Evolutionary conservation across 2,888 invertebrate species (phyloP).

Genomic region (Chrysolina oricalcia): DNA sequence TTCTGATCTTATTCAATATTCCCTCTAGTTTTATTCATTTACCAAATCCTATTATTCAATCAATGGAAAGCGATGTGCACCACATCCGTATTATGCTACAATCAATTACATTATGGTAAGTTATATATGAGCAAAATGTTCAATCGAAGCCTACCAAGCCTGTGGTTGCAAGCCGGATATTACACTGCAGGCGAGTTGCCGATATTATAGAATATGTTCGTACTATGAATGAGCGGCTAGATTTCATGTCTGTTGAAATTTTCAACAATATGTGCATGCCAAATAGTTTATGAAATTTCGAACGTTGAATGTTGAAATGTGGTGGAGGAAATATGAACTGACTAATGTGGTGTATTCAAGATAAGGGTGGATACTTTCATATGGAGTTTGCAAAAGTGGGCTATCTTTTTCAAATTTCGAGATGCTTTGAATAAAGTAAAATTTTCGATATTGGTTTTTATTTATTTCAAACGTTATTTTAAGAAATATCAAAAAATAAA

Average conservation of each 20-base stretch:
- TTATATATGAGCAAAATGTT: background rate
- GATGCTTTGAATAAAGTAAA: too few relatives aligned
- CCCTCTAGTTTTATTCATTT: background rate
- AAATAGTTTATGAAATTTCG: too few relatives aligned
- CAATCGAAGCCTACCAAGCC: background rate
- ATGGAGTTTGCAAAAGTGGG: too few relatives aligned
- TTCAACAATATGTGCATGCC: too few relatives aligned
- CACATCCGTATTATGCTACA: background rate
- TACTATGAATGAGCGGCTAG: background rate
- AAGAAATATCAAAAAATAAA: too few relatives aligned
- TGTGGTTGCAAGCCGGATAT: background rate
- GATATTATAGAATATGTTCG: conserved; percentile 1
- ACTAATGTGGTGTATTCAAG: too few relatives aligned
- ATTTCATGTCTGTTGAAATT: background rate
- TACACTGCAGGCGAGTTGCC: background rate
- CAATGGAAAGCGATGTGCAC: background rate
- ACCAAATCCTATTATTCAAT: background rate
- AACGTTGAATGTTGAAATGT: too few relatives aligned
- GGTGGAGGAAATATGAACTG: too few relatives aligned
- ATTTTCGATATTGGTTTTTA: too few relatives aligned
- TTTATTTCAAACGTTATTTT: too few relatives aligned
- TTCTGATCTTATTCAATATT: background rate
- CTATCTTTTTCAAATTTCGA: too few relatives aligned
- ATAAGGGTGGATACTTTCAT: too few relatives aligned
- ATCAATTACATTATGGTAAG: background rate